These are phyloP conservation scores for Diploscapter pachys DNA, from an alignment of 1,140 invertebrate species.

Conservation along the genomic window DNA sequence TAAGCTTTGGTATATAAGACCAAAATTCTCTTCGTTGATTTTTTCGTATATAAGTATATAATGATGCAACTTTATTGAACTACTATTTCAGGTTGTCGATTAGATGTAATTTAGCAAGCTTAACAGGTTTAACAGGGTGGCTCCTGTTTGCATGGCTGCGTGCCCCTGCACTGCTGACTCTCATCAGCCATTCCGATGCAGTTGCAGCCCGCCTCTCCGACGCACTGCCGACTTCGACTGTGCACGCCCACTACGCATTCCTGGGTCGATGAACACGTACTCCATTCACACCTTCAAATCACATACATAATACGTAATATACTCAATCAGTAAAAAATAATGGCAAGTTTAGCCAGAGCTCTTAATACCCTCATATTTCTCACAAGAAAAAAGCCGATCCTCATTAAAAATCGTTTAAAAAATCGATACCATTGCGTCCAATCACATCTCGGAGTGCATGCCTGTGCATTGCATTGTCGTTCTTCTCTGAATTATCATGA, in stretches of 20 bases:
- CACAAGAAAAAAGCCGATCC: too few species aligned
- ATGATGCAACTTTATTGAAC: too few species aligned
- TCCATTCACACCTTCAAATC: background rate
- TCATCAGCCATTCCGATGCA: constrained; percentile 34
- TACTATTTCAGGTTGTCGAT: too few species aligned
- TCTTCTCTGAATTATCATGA: constrained; percentile 60
- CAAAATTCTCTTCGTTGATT: too few species aligned
- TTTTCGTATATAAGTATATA: too few species aligned
- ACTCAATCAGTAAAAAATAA: constrained; percentile 11
- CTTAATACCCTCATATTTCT: too few species aligned
- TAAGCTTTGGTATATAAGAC: too few species aligned
- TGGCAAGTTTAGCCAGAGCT: too few species aligned
- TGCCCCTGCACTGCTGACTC: constrained; percentile 31
- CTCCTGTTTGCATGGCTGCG: constrained; percentile 22
- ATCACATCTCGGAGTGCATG: constrained; percentile 60
- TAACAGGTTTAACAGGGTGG: constrained; percentile 21
- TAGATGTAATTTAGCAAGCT: too few species aligned
- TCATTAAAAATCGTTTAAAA: too few species aligned
- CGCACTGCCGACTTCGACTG: constrained; percentile 32
- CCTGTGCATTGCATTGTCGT: constrained; percentile 70
- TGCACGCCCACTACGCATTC: constrained; percentile 26
- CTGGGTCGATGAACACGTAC: too few species aligned
- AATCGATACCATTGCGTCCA: constrained; percentile 28
- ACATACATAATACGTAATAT: constrained; percentile 20
- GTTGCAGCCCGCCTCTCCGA: constrained; percentile 37